Percentiles rank a stretch among this genome's conserved stretches.
Evolutionary conservation across 2,888 invertebrate genomes (phyloP).

Genomic region (Thysanoteuthis rhombus): DNA sequence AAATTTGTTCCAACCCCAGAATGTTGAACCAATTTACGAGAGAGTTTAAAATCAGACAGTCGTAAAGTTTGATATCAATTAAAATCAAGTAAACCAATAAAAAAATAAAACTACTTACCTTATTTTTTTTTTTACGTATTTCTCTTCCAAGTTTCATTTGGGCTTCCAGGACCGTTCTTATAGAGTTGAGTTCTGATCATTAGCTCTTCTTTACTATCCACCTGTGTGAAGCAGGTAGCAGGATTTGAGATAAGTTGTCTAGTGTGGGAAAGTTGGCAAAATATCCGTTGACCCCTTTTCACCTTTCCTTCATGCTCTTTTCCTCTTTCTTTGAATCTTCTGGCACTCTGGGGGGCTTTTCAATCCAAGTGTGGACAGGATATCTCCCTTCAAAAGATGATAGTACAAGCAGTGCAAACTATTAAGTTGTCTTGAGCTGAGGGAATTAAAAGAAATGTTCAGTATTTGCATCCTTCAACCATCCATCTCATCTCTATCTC

Average conservation of each 20-base stretch:
- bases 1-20: not conserved
- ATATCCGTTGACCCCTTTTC: not conserved
- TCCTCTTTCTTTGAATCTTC: not conserved
- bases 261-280: not conserved
- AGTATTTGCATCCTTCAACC: too few species aligned
- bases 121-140: not conserved
- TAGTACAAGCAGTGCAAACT: not conserved
- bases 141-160: not conserved
- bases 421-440: not conserved
- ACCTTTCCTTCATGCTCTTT: not conserved
- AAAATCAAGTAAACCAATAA: not conserved
- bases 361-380: not conserved
- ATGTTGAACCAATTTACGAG: not conserved
- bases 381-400: not conserved
- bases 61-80: not conserved
- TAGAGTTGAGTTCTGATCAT: not conserved
- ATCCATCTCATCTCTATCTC: not conserved
- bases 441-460: not conserved
- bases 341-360: not conserved
- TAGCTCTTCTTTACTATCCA: not conserved
- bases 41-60: not conserved
- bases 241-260: not conserved
- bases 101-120: not conserved
- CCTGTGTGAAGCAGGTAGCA: not conserved
- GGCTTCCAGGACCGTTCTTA: not conserved